Conservation (phyloP, 2,888 invertebrate genomes). For the Trachelus troglodyta region DNA sequence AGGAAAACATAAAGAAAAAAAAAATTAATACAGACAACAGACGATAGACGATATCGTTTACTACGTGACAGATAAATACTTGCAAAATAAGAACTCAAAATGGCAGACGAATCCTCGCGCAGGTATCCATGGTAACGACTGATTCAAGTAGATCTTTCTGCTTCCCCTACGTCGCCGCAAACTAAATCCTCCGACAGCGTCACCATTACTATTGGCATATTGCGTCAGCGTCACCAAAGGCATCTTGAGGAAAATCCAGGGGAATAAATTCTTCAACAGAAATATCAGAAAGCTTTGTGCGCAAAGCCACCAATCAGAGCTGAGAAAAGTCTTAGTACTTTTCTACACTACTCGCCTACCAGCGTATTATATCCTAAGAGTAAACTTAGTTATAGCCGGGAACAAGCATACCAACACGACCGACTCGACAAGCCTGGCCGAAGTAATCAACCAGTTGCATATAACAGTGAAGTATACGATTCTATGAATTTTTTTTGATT, state of each 20-base stretch:
- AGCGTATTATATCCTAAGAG: background rate
- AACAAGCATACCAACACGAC: background rate
- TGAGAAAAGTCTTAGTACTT: background rate
- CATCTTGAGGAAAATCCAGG: background rate
- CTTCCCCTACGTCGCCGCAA: background rate
- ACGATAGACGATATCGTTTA: conserved; percentile 1
- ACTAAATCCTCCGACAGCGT: background rate
- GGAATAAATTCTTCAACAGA: background rate
- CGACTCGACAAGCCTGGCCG: background rate
- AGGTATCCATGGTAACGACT: background rate
- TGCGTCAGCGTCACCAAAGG: background rate
- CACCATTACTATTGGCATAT: background rate
- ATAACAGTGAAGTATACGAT: background rate
- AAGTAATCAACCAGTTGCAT: background rate
- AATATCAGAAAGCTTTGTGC: background rate
- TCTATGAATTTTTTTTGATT: background rate
- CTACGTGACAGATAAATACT: too few relatives aligned
- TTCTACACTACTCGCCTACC: background rate
- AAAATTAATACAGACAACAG: conserved; percentile 19
- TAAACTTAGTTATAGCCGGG: background rate
- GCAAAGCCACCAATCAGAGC: background rate
- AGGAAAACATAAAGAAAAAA: conserved; percentile 5
- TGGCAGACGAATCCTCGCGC: background rate
- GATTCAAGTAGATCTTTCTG: background rate
- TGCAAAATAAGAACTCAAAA: background rate